Percentiles rank a stretch among this genome's conserved stretches.
Conservation (phyloP, 1,140 invertebrate species). For the Euglossa dilemma region DNA sequence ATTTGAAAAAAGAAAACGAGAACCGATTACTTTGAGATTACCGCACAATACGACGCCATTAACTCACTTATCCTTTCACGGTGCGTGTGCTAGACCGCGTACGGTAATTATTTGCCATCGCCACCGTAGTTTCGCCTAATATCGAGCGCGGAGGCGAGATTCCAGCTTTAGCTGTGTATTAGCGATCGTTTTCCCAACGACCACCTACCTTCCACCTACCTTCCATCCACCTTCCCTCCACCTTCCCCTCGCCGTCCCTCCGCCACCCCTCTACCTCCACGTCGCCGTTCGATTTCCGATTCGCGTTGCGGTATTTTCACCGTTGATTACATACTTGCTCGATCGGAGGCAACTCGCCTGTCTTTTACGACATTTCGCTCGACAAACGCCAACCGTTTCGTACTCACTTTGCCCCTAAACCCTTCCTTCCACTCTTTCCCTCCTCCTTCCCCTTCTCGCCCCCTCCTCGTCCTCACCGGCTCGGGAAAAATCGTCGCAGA, state of each 20-base stretch:
- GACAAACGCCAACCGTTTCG: not conserved
- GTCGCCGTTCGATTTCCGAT: not conserved
- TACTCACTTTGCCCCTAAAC: too few relatives aligned
- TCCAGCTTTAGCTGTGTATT: not conserved
- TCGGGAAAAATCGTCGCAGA: too few relatives aligned
- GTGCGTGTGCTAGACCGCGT: conserved; percentile 29
- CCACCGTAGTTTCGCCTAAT: conserved; percentile 20
- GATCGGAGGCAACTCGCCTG: too few relatives aligned
- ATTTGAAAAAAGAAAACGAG: conserved; percentile 66
- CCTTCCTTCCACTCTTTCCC: too few relatives aligned
- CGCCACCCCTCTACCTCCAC: too few relatives aligned
- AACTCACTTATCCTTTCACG: conserved; percentile 63
- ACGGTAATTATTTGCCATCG: conserved; percentile 57
- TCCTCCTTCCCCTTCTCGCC: too few relatives aligned
- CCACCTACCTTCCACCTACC: not conserved
- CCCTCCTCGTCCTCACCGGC: too few relatives aligned
- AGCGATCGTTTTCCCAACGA: not conserved
- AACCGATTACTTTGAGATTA: conserved; percentile 74
- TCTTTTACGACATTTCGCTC: not conserved
- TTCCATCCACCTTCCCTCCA: not conserved
- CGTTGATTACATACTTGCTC: not conserved
- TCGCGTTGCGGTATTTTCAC: not conserved
- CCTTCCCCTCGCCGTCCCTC: too few relatives aligned
- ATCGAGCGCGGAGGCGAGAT: not conserved
- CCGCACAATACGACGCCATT: conserved; percentile 69